Percentiles rank a stretch among this genome's conserved stretches.
Evolutionary conservation across 2,113 vertebrate genomes (phyloP).

Genomic region (Garra rufa): DNA sequence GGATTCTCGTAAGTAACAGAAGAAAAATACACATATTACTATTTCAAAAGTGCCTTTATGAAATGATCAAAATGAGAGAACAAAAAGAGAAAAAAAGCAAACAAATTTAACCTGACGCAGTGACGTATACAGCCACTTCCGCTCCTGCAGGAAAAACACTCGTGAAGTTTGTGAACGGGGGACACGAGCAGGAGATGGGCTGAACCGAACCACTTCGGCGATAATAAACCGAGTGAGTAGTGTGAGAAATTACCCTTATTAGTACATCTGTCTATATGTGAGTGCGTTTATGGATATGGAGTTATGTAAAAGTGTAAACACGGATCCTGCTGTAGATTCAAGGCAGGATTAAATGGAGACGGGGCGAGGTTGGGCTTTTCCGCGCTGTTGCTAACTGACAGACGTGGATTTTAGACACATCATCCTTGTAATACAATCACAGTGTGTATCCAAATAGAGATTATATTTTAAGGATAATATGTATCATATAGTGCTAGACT

Average conservation of each 20-base stretch:
- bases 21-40: not conserved
- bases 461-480: not conserved
- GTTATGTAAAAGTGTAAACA: not conserved
- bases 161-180: conserved; percentile 42
- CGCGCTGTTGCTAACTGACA: conserved; percentile 41
- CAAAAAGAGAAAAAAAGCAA: not conserved
- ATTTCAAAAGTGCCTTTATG: not conserved
- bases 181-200: conserved; percentile 32
- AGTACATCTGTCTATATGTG: not conserved
- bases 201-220: conserved; percentile 18
- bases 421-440: not conserved
- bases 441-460: not conserved
- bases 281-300: not conserved
- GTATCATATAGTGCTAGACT: not conserved
- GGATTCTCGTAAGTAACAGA: not conserved
- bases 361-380: conserved; percentile 40
- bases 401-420: not conserved
- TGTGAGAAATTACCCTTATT: not conserved
- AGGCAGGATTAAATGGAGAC: conserved; percentile 33
- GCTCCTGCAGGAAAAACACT: conserved; percentile 42
- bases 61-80: not conserved
- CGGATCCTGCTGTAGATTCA: not conserved
- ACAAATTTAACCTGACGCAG: conserved; percentile 5
- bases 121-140: conserved; percentile 41
- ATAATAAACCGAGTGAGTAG: conserved; percentile 32